Evolutionary conservation across 2,797 vertebrate species (phyloP).

Genomic region (Neosilurus hyrtlii): DNA sequence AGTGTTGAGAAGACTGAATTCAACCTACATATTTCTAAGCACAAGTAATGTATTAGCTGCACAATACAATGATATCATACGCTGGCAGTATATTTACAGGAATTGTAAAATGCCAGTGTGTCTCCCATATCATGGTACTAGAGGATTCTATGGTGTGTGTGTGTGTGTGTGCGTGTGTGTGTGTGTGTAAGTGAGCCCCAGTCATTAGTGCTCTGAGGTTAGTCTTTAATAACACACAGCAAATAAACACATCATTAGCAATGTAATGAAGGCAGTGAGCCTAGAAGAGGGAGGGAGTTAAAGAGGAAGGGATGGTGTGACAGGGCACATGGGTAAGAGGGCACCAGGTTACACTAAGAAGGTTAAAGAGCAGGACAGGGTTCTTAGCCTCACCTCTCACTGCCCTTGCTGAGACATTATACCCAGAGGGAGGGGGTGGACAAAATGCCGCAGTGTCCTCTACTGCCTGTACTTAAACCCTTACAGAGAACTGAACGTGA

Average conservation of each 20-base stretch:
- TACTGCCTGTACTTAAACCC: background rate
- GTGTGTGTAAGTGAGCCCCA: conserved; percentile 53
- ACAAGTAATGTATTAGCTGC: background rate
- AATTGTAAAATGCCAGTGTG: conserved; percentile 5
- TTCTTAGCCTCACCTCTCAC: conserved; percentile 40
- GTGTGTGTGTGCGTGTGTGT: conserved; percentile 39
- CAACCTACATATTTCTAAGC: background rate
- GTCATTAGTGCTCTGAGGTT: conserved; percentile 57
- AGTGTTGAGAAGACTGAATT: background rate
- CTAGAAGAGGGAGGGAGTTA: conserved; percentile 11
- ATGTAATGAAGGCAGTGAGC: conserved; percentile 53
- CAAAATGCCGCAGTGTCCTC: conserved; percentile 10
- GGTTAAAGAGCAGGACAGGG: conserved; percentile 41
- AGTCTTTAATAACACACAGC: conserved; percentile 58
- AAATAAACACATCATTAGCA: conserved; percentile 59
- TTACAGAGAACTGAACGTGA: background rate
- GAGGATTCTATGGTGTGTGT: conserved; percentile 37
- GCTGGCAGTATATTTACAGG: background rate
- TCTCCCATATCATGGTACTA: conserved; percentile 11
- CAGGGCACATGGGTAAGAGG: conserved; percentile 37
- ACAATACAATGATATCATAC: background rate
- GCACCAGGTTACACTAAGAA: conserved; percentile 40
- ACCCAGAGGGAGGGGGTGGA: background rate
- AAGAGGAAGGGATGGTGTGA: conserved; percentile 18
- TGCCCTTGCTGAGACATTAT: conserved; percentile 43